phyloP scores from a whole-genome alignment of 2,797 vertebrate genomes.

The Lagorchestes hirsutus region DNA sequence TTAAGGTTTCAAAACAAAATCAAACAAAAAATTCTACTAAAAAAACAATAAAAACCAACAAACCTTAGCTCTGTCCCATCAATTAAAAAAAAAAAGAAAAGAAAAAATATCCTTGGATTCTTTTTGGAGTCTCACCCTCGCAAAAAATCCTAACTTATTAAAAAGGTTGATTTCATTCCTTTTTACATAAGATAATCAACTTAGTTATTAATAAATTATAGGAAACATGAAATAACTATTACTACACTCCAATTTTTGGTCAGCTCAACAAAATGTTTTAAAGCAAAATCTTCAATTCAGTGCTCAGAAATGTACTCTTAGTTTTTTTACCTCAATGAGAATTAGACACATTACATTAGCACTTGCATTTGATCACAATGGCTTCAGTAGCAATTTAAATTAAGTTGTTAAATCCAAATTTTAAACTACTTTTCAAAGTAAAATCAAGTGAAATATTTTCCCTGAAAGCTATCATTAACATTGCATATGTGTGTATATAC shows the following conservation, averaged over 20 bases:
- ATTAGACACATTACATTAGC: not conserved
- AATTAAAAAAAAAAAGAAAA: not conserved
- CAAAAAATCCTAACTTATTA: slow-evolving; percentile 27
- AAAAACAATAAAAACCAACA: slow-evolving; percentile 49
- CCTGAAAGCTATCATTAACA: slow-evolving; percentile 39
- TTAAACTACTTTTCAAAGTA: slow-evolving; percentile 34
- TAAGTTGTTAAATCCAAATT: slow-evolving; percentile 23
- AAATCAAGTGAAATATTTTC: slow-evolving; percentile 50
- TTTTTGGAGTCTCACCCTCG: not conserved
- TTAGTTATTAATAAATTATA: not conserved
- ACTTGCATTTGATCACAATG: not conserved
- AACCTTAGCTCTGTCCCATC: slow-evolving; percentile 72
- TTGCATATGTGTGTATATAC: not conserved
- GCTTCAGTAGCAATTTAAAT: slow-evolving; percentile 13
- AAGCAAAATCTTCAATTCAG: not conserved
- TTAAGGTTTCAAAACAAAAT: slow-evolving; percentile 14
- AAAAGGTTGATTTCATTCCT: slow-evolving; percentile 19
- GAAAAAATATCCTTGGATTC: slow-evolving; percentile 10
- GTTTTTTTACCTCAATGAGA: not conserved
- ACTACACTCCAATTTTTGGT: not conserved
- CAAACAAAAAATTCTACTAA: slow-evolving; percentile 33
- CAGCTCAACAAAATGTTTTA: not conserved
- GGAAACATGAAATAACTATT: not conserved
- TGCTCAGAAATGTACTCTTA: not conserved
- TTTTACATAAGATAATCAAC: slow-evolving; percentile 12